These are phyloP conservation scores for Tetranychus piercei DNA, from an alignment of 2,888 invertebrate species.

Conservation along the genomic window DNA sequence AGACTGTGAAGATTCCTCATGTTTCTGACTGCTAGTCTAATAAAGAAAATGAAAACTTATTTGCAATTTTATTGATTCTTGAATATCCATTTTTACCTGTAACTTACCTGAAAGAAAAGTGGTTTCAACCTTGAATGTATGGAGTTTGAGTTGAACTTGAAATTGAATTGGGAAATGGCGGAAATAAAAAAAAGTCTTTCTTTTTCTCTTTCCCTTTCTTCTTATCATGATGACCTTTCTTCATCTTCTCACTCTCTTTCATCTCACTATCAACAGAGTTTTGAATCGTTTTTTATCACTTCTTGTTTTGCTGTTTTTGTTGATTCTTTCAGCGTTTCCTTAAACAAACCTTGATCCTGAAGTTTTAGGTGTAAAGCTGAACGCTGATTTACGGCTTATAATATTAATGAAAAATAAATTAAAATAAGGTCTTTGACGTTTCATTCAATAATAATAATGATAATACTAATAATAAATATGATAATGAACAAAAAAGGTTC, in stretches of 20 bases:
- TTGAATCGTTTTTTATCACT: neutral
- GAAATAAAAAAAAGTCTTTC: neutral
- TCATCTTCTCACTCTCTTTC: neutral
- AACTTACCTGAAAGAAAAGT: neutral
- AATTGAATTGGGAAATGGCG: neutral
- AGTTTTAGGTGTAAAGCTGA: neutral
- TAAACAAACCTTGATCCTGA: neutral
- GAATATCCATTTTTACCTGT: neutral
- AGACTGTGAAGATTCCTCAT: too few relatives aligned
- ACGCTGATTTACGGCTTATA: too few relatives aligned
- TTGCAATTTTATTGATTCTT: too few relatives aligned
- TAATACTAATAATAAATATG: too few relatives aligned
- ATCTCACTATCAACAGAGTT: neutral
- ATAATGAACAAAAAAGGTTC: too few relatives aligned
- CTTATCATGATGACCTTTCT: neutral
- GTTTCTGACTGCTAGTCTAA: too few relatives aligned
- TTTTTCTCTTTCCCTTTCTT: neutral
- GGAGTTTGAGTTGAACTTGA: neutral
- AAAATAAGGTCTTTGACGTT: too few relatives aligned
- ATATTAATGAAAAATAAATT: too few relatives aligned
- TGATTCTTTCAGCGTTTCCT: neutral
- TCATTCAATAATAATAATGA: too few relatives aligned
- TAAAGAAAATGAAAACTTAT: too few relatives aligned
- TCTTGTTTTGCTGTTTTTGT: neutral
- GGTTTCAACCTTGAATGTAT: neutral